These are phyloP conservation scores for Apis laboriosa DNA, from an alignment of 1,140 invertebrate genomes.

Conservation along the genomic window DNA sequence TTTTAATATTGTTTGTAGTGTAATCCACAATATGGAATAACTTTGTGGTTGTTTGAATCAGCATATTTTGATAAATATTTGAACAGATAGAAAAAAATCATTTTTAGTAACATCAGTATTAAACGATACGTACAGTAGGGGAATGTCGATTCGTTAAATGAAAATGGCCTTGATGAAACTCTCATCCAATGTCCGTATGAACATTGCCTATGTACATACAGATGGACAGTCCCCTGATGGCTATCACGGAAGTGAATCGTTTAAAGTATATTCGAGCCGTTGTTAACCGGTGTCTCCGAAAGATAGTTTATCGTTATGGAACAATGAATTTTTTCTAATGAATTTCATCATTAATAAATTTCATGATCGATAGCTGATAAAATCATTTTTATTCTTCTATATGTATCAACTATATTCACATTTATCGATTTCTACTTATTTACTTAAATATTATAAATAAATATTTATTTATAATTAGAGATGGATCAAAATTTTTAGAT, in stretches of 20 bases:
- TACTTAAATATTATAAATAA: too few relatives aligned
- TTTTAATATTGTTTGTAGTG: too few relatives aligned
- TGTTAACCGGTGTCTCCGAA: constrained; percentile 22
- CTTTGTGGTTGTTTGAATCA: too few relatives aligned
- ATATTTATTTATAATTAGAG: too few relatives aligned
- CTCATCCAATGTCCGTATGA: constrained; percentile 50
- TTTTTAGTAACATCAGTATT: neutral
- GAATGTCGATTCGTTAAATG: constrained; percentile 43
- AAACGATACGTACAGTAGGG: neutral
- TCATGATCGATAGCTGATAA: too few relatives aligned
- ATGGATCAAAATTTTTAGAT: too few relatives aligned
- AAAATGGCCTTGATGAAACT: constrained; percentile 58
- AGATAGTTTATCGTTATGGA: constrained; percentile 4
- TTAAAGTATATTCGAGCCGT: constrained; percentile 59
- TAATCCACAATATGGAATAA: too few relatives aligned
- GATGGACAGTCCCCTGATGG: constrained; percentile 41
- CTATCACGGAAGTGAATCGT: constrained; percentile 67
- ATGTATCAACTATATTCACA: too few relatives aligned
- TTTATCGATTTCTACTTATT: too few relatives aligned
- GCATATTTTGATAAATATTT: too few relatives aligned
- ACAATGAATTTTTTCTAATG: neutral
- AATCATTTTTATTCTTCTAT: too few relatives aligned
- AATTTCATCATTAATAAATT: neutral
- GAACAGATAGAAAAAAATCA: constrained; percentile 18
- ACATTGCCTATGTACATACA: constrained; percentile 20